Base-by-base conservation (phyloP, 2,113 vertebrate species). In the Paracanthobrama guichenoti region DNA sequence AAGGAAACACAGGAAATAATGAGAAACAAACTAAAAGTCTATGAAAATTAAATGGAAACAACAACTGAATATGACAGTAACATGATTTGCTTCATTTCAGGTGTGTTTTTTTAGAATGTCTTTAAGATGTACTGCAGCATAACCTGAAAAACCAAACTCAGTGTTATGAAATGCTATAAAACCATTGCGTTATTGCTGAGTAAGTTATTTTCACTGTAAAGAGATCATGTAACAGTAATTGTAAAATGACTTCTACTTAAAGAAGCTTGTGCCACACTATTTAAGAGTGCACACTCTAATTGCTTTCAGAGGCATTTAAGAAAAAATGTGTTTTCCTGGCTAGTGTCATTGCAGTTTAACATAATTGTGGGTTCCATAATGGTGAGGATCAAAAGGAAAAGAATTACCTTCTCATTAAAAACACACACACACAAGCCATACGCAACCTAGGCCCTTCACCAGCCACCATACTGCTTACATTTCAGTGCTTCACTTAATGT, bases 331-430 rank as follows among this genome's bases (percentile, higher is more conserved):
- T 59, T 79, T 59, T 79, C 44, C 13, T n/a, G 22, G 16, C 57
- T 64, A 26, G 28, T 66, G 86, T 86, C 69, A 69, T 53, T 6
- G 16, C 55, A 26, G 85, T 39, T 53, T 48, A 50, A 57, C 16
- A n/a, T 91, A 89, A 91, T 89, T 89, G 90, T 82, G 83, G 71
- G 69, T 84, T 87, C 72, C 86, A 87, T 83, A 2, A 28, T 48
- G 74, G 60, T 69, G 82, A 42, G 24, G 87, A 83, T 88, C 77
- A 88, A 84, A 90, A 26, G 10, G 79, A 1, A 1, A 0, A 80
- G 7, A 22, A 46, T 62, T 46, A 26, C 57, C 57, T 62, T 79
- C 1, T 62, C 8, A 2, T 62, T 35, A 35, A 8, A 44, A 71
- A 14, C 12, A 12, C 11, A 48, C 46, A 48, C 20, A 4, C 16